Evolutionary conservation across 2,113 vertebrate genomes (phyloP).

Genomic region (Dendrocopos noguchii): DNA sequence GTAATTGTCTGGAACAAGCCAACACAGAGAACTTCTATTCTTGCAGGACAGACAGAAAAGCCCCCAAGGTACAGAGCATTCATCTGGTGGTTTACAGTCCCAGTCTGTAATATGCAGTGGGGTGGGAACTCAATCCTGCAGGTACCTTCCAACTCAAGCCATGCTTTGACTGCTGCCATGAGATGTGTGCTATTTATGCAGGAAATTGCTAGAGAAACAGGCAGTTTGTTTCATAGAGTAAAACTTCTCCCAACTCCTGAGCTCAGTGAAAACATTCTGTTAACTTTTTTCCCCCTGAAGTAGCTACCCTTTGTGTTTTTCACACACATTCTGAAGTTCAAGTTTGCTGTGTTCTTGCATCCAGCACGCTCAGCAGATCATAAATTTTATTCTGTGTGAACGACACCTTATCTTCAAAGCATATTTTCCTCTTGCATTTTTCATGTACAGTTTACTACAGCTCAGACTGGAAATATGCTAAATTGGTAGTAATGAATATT

Average conservation of each 20-base stretch:
- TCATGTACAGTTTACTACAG: constrained; percentile 65
- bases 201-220: background rate
- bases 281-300: background rate
- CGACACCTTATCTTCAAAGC: constrained; percentile 65
- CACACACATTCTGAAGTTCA: constrained; percentile 45
- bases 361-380: constrained; percentile 63
- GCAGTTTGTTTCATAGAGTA: background rate
- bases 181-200: background rate
- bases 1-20: background rate
- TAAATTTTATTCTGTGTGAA: constrained; percentile 67
- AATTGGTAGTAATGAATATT: constrained; percentile 61
- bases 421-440: constrained; percentile 68
- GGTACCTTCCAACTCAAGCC: too few species aligned
- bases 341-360: constrained; percentile 14
- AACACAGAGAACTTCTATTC: background rate
- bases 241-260: constrained; percentile 16
- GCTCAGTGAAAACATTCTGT: constrained; percentile 9
- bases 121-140: too few species aligned
- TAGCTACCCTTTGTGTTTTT: constrained; percentile 37
- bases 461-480: constrained; percentile 61
- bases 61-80: background rate
- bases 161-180: background rate
- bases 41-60: background rate
- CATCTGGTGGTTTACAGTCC: background rate
- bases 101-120: background rate